phyloP scores from a whole-genome alignment of 2,113 vertebrate genomes.

The Cottus gobio region DNA sequence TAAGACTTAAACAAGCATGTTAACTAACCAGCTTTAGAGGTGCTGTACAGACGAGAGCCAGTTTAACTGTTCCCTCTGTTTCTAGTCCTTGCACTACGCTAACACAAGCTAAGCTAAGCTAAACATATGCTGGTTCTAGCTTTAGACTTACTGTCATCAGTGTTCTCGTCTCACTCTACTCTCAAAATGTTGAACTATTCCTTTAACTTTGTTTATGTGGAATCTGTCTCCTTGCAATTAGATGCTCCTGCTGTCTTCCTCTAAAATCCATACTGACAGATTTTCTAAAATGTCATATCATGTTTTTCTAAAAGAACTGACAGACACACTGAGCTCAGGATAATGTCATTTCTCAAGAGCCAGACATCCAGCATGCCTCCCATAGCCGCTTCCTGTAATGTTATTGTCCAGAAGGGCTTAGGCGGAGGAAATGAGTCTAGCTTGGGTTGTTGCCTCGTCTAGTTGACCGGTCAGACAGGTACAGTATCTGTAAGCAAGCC shows the following conservation, averaged over 20 bases:
- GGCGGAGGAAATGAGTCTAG: slow-evolving; percentile 74
- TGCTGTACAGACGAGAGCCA: not conserved
- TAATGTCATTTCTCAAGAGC: slow-evolving; percentile 32
- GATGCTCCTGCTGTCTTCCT: not conserved
- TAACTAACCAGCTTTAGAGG: not conserved
- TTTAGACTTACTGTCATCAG: not conserved
- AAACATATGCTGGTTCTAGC: not conserved
- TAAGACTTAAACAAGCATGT: not conserved
- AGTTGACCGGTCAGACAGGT: slow-evolving; percentile 53
- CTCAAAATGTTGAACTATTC: not conserved
- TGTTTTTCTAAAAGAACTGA: slow-evolving; percentile 1
- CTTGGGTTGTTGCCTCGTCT: slow-evolving; percentile 32
- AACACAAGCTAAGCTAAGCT: not conserved
- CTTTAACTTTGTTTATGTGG: not conserved
- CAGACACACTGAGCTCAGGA: not conserved
- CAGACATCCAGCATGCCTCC: slow-evolving; percentile 47
- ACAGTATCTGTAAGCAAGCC: slow-evolving; percentile 29
- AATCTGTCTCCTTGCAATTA: not conserved
- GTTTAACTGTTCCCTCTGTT: not conserved
- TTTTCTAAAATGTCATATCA: slow-evolving; percentile 11
- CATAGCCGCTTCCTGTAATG: slow-evolving; percentile 42
- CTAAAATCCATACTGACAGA: not conserved
- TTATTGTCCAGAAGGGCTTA: slow-evolving; percentile 62
- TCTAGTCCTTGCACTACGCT: not conserved
- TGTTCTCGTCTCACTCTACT: not conserved